These are phyloP conservation scores for Cephus runcator DNA, from an alignment of 2,888 invertebrate species.

Conservation along the genomic window DNA sequence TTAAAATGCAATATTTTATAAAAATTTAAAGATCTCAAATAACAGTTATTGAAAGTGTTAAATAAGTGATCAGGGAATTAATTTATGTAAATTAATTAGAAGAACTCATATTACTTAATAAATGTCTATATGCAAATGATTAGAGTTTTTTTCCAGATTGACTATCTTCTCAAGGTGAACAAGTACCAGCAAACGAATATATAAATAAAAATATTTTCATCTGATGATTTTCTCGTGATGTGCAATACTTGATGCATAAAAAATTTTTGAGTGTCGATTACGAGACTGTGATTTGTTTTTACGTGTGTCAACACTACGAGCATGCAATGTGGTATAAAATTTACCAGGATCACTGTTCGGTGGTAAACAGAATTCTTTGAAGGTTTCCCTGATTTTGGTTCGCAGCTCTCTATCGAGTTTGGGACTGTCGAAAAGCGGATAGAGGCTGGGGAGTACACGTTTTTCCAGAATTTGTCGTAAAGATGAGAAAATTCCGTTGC, in stretches of 20 bases:
- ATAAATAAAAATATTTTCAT: not conserved
- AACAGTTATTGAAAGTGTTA: not conserved
- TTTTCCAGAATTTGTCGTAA: constrained; percentile 89
- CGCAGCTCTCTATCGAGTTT: constrained; percentile 87
- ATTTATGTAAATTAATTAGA: not conserved
- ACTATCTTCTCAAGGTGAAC: not conserved
- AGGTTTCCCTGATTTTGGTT: constrained; percentile 87
- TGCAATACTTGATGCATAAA: not conserved
- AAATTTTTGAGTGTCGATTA: not conserved
- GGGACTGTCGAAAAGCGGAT: constrained; percentile 88
- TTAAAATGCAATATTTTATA: no score
- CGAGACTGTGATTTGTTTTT: not conserved
- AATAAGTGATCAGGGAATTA: not conserved
- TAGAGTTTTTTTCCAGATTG: not conserved
- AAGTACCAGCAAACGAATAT: not conserved
- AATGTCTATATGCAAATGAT: not conserved
- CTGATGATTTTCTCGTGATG: not conserved
- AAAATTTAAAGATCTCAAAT: no score
- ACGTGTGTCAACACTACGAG: not conserved
- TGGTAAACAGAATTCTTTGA: constrained; percentile 86
- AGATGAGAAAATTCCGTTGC: constrained; percentile 84
- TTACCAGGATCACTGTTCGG: constrained; percentile 69
- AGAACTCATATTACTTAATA: not conserved
- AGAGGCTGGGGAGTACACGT: constrained; percentile 87
- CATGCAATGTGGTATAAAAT: constrained; percentile 1